Percentiles rank a stretch among this genome's conserved stretches.
These are phyloP conservation scores for Puntigrus tetrazona DNA, from an alignment of 2,113 vertebrate genomes.

Conservation along the genomic window DNA sequence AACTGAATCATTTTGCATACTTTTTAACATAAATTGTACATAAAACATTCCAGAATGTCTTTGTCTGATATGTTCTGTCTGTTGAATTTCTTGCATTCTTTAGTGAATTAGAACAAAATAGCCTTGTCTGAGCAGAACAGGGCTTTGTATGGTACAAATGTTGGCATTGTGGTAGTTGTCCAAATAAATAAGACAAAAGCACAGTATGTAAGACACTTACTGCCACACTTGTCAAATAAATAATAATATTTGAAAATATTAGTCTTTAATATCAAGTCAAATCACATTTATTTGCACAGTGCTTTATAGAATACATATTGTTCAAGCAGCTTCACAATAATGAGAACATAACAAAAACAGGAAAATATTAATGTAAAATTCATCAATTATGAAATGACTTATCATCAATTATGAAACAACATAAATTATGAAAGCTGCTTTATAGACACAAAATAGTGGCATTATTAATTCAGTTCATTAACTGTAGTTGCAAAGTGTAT, in stretches of 20 bases:
- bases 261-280: not conserved
- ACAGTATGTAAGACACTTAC: conserved; percentile 27
- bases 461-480: too few relatives aligned
- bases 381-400: not conserved
- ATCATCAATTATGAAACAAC: not conserved
- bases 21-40: not conserved
- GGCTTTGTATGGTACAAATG: conserved; percentile 69
- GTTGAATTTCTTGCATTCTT: conserved; percentile 49
- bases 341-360: not conserved
- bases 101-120: conserved; percentile 52
- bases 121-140: conserved; percentile 62
- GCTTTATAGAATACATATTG: not conserved
- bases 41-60: conserved; percentile 30
- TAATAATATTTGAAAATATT: not conserved
- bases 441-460: not conserved
- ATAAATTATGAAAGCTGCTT: not conserved
- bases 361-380: not conserved
- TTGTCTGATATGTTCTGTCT: conserved; percentile 54
- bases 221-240: conserved; percentile 1
- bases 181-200: conserved; percentile 21
- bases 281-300: not conserved
- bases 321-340: not conserved
- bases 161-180: conserved; percentile 53
- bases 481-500: too few relatives aligned
- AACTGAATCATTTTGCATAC: conserved; percentile 1